These are phyloP conservation scores for Capra hircus DNA, from an alignment of 2,113 vertebrate genomes.

Conservation along the genomic window DNA sequence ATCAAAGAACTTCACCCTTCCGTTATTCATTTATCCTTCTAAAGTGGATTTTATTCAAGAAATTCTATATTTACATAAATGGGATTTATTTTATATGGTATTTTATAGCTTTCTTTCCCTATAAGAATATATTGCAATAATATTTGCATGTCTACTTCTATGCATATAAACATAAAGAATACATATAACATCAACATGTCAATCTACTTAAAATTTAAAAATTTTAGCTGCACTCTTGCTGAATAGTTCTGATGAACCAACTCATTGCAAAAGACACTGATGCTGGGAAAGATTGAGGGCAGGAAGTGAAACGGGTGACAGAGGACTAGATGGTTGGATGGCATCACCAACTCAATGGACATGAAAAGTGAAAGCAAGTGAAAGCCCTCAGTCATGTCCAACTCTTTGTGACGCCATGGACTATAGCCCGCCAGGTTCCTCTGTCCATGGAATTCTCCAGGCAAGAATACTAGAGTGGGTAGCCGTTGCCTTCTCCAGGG, in stretches of 20 bases:
- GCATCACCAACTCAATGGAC: background rate
- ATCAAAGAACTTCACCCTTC: no score
- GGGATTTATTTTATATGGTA: no score
- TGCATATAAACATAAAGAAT: background rate
- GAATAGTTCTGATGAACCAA: background rate
- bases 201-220: background rate
- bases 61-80: no score
- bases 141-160: background rate
- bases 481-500: background rate
- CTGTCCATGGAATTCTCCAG: background rate
- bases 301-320: background rate
- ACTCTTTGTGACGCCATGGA: background rate
- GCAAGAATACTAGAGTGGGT: background rate
- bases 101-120: background rate
- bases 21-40: no score
- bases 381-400: background rate
- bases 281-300: background rate
- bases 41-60: no score
- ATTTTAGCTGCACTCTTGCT: background rate
- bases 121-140: background rate
- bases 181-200: background rate
- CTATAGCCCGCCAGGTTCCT: background rate
- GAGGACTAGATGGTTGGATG: background rate
- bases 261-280: background rate
- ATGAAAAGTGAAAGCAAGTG: background rate